Base-by-base conservation (phyloP, 2,888 invertebrate genomes). In the Harmothoe impar region DNA sequence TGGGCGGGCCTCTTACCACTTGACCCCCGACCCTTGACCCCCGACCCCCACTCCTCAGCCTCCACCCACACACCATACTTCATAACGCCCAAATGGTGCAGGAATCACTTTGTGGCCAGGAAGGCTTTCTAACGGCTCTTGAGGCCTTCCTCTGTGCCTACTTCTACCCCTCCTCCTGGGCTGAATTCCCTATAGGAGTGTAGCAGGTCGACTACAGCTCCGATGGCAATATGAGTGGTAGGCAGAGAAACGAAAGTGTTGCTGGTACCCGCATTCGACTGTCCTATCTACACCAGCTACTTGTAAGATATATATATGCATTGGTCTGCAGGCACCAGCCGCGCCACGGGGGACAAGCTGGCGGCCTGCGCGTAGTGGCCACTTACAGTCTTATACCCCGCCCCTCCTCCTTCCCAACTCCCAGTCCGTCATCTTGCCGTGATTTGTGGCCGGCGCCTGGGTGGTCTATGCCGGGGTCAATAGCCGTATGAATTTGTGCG, bases 391-490 rank as follows among this genome's bases (percentile, higher is more conserved):
- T 25, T 78, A 31, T 29, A n/a, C 33, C 78, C 78, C 78, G 1
- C 35, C 43, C 23, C 52, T 35, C 84, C 51, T 17, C 43, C 84
- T 43, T 23, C 29, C 84, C 7, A 10, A 29, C 78, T 78, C 78
- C n/a, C 78, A 29, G 20, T 29, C 78, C 31, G n/a, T 33, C 78
- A 20, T 29, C 78, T 78, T 15, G 86, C 17, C 54, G 56, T 86
- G 86, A 86, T 86, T 86, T 86, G 86, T 86, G 56, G 56, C 15
- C 54, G 33, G 29, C 15, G 52, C 54, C 86, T 86, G 86, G 86
- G 86, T 86, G 86, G 86, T 86, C 86, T 54, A n/a, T 54, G n/a
- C 56, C 86, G 29, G 86, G 86, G 86, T 54, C 86, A 86, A 86
- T 86, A 54, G 33, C 12, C 17, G 86, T 86, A 86, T 86, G 86